Percentiles rank a stretch among this genome's conserved stretches.
Conservation (phyloP, 2,113 vertebrate genomes). For the Myotis lucifugus region DNA sequence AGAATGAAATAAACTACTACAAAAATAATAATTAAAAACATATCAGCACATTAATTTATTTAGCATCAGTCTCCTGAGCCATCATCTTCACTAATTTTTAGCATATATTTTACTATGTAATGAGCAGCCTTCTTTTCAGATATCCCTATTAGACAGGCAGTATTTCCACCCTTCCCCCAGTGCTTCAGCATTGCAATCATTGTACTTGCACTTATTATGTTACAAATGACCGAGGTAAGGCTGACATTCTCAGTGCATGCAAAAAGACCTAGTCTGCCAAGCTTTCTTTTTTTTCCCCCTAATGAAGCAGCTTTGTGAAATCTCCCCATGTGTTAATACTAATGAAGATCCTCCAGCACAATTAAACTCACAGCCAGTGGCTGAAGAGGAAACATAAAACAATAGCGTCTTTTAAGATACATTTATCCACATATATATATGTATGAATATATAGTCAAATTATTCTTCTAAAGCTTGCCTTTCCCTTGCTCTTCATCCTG, state of each 20-base stretch:
- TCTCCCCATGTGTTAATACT: slow-evolving; percentile 92
- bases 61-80: slow-evolving; percentile 90
- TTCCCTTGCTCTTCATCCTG: slow-evolving; percentile 59
- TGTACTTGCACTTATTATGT: slow-evolving; percentile 97
- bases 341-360: slow-evolving; percentile 98
- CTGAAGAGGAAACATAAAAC: slow-evolving; percentile 88
- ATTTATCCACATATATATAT: slow-evolving; percentile 56
- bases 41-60: slow-evolving; percentile 93
- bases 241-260: slow-evolving; percentile 95
- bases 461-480: slow-evolving; percentile 67
- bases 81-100: slow-evolving; percentile 92
- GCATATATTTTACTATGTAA: slow-evolving; percentile 95
- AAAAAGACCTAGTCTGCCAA: slow-evolving; percentile 91
- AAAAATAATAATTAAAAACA: slow-evolving; percentile 95
- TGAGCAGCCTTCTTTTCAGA: slow-evolving; percentile 90
- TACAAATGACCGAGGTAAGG: slow-evolving; percentile 98
- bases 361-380: slow-evolving; percentile 91
- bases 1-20: slow-evolving; percentile 89
- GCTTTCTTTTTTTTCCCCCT: slow-evolving; percentile 86
- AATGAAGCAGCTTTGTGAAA: slow-evolving; percentile 93
- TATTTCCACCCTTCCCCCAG: slow-evolving; percentile 93
- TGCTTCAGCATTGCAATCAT: slow-evolving; percentile 92
- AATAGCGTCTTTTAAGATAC: slow-evolving; percentile 85
- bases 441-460: slow-evolving; percentile 60
- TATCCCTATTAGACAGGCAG: slow-evolving; percentile 89